phyloP scores from a whole-genome alignment of 30 jellyfish, hydroid and myxozoan species.

The Turritopsis rubra region DNA sequence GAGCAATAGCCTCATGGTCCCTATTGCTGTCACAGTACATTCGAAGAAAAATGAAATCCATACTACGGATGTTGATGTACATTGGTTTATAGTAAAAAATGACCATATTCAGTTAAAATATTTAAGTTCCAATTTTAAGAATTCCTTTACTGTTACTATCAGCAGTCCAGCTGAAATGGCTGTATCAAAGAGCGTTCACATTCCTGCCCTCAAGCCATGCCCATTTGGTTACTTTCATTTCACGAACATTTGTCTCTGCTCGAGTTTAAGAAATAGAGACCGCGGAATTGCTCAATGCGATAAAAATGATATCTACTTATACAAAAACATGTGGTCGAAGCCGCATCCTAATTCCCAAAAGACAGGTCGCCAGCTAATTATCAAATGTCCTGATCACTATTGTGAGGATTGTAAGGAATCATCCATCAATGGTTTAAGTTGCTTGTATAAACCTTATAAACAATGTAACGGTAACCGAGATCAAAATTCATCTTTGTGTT shows the following conservation, averaged over 20 bases:
- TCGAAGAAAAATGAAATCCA: neutral
- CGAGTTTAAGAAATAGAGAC: neutral
- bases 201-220: neutral
- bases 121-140: neutral
- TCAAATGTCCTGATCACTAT: conserved; percentile 17
- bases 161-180: neutral
- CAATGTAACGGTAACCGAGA: conserved; percentile 21
- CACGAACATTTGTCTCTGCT: neutral
- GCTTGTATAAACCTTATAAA: neutral
- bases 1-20: neutral
- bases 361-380: neutral
- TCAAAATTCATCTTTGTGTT: conserved; percentile 23
- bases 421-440: neutral
- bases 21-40: conserved; percentile 6
- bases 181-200: neutral
- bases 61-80: neutral
- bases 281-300: neutral
- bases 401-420: neutral
- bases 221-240: conserved; percentile 10
- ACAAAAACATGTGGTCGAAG: conserved; percentile 18
- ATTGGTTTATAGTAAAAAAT: neutral
- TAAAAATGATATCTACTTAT: conserved; percentile 9
- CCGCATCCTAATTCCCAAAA: neutral
- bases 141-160: neutral
- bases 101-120: neutral